phyloP scores from a whole-genome alignment of 1,140 invertebrate genomes.

The Leptinotarsa lineolata region DNA sequence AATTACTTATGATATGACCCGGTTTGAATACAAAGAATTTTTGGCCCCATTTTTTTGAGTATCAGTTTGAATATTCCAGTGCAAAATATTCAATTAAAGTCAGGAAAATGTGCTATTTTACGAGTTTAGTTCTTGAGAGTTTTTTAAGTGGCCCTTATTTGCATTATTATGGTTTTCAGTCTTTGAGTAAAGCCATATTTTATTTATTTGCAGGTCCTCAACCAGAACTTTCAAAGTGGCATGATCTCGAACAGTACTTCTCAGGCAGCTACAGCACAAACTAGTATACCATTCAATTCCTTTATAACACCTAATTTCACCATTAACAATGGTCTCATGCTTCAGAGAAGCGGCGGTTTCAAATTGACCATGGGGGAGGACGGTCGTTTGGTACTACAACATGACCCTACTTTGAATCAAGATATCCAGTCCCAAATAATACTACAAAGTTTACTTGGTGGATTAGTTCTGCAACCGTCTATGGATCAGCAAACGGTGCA shows the following conservation, averaged over 20 bases:
- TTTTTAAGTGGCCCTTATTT: no score
- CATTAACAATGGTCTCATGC: slow-evolving; percentile 54
- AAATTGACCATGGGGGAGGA: slow-evolving; percentile 54
- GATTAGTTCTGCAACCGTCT: slow-evolving; percentile 52
- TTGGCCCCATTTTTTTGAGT: no score
- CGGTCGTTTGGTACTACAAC: slow-evolving; percentile 53
- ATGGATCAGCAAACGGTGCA: slow-evolving; percentile 54
- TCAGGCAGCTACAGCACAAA: slow-evolving; percentile 41
- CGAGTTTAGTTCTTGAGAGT: no score
- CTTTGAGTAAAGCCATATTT: neutral
- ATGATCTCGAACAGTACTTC: slow-evolving; percentile 48
- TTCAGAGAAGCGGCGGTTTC: slow-evolving; percentile 51
- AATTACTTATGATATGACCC: no score
- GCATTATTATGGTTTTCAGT: no score
- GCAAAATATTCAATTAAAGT: no score
- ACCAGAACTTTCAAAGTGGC: slow-evolving; percentile 46
- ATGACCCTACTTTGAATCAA: slow-evolving; percentile 53
- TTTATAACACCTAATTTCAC: slow-evolving; percentile 54
- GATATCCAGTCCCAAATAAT: slow-evolving; percentile 55
- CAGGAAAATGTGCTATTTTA: no score
- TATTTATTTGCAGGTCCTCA: slow-evolving; percentile 32
- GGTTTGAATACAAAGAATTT: no score
- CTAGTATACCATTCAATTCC: slow-evolving; percentile 46
- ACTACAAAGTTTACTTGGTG: slow-evolving; percentile 53
- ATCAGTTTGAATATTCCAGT: no score